phyloP scores from a whole-genome alignment of 2,888 invertebrate species.

The Holacanthella duospinosa region DNA sequence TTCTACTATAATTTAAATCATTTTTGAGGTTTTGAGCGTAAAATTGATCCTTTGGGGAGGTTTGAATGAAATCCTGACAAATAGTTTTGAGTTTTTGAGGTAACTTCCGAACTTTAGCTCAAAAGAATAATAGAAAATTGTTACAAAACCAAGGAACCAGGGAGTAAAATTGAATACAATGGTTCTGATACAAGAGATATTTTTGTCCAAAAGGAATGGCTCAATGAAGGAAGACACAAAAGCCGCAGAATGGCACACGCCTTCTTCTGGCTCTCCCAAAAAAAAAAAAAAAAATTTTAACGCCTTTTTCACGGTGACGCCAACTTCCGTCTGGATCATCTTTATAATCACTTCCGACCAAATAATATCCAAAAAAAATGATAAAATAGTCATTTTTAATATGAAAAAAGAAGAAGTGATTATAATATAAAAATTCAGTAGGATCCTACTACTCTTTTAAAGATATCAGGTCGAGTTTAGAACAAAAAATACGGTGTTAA shows the following conservation, averaged over 20 bases:
- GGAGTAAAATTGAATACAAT: background rate
- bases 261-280: background rate
- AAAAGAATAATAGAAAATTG: no score
- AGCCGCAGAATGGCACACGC: slow-evolving; percentile 1
- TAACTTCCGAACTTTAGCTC: background rate
- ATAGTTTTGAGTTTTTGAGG: background rate
- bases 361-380: no score
- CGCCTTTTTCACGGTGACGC: no score
- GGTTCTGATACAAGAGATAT: background rate
- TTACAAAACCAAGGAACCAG: background rate
- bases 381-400: no score
- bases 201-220: background rate
- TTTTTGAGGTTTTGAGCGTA: background rate
- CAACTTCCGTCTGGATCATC: no score
- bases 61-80: background rate
- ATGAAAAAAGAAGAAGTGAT: no score
- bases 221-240: background rate
- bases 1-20: background rate
- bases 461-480: no score
- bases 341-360: no score
- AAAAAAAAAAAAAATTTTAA: background rate
- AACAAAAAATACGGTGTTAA: no score
- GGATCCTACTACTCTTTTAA: no score
- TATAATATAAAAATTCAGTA: no score
- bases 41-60: background rate